phyloP scores from a whole-genome alignment of 2,797 vertebrate species.

The Hylomyscus alleni region DNA sequence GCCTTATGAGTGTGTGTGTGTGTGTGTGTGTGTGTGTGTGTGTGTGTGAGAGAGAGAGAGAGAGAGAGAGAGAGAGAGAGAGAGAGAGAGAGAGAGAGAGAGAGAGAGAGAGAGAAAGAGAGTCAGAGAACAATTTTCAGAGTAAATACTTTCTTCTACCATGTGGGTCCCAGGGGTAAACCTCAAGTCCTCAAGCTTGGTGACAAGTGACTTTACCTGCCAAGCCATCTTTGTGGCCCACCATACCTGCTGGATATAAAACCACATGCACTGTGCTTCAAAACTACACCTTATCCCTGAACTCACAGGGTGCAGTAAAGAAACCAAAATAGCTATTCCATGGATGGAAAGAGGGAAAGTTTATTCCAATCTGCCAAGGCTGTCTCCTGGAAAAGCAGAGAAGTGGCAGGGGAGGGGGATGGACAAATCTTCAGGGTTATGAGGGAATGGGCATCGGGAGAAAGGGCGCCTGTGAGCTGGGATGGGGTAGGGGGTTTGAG shows the following conservation, averaged over 20 bases:
- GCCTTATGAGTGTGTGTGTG: too few relatives aligned
- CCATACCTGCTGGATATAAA: not conserved
- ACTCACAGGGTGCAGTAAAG: not conserved
- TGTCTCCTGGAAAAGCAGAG: not conserved
- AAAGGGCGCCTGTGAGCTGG: not conserved
- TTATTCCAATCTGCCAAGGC: not conserved
- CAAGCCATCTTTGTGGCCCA: not conserved
- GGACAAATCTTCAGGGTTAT: not conserved
- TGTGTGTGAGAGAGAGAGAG: too few relatives aligned
- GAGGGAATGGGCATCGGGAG: not conserved
- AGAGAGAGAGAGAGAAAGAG: too few relatives aligned
- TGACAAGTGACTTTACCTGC: not conserved
- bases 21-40: not conserved
- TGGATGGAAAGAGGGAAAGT: not conserved
- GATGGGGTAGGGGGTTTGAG: not conserved
- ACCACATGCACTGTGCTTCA: not conserved
- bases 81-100: too few relatives aligned
- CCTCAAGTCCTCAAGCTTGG: not conserved
- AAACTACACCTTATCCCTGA: not conserved
- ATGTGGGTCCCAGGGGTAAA: not conserved
- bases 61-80: too few relatives aligned
- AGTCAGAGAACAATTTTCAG: not conserved
- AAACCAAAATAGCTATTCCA: not conserved
- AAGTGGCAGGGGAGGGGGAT: too few relatives aligned
- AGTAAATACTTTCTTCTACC: not conserved